Conservation (phyloP, 2,888 invertebrate genomes). For the Amiota mariae region DNA sequence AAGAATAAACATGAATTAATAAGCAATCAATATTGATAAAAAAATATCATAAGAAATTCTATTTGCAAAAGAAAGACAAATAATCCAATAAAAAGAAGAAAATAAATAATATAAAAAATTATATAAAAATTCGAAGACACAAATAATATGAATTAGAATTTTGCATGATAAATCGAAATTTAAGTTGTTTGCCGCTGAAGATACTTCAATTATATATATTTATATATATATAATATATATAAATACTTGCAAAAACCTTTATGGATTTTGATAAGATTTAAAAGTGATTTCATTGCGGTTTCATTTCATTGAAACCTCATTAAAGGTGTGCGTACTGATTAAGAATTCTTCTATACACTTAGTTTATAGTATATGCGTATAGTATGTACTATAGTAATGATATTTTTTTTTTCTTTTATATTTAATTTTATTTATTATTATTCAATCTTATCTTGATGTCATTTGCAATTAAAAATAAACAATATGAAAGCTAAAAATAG, state of each 20-base stretch:
- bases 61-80: neutral
- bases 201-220: neutral
- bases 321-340: no score
- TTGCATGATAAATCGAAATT: slow-evolving; percentile 4
- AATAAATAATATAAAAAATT: no score
- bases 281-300: neutral
- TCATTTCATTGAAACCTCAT: neutral
- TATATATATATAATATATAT: neutral
- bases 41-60: neutral
- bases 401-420: no score
- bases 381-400: no score
- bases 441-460: slow-evolving; percentile 9
- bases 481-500: slow-evolving; percentile 6
- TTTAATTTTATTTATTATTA: no score
- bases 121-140: no score
- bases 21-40: no score
- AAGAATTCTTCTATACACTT: no score
- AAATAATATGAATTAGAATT: neutral
- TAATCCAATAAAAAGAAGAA: no score
- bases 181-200: neutral
- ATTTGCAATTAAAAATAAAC: slow-evolving; percentile 15
- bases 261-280: slow-evolving; percentile 9
- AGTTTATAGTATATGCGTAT: no score
- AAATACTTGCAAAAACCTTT: neutral
- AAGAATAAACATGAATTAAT: no score